Base-by-base conservation (phyloP, 2,888 invertebrate genomes). In the Scrobipalpa atriplicella region DNA sequence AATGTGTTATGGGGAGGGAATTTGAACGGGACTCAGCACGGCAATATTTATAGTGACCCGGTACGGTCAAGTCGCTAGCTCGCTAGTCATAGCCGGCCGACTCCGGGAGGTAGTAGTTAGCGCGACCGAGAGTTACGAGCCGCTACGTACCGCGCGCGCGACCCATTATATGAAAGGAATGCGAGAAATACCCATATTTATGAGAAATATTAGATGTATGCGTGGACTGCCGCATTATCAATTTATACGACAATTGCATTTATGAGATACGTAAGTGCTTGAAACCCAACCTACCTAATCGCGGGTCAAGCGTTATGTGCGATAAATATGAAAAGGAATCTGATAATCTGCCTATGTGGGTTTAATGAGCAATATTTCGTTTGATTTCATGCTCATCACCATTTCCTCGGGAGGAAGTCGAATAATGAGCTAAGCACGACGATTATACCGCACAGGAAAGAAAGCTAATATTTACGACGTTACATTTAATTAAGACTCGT, bases 31-130 rank as follows among this genome's bases (percentile, higher is more conserved):
- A 83, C 78, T 80, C 77, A 79, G 74, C 76, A 68, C 73, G 70
- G 80, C 75, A 76, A 81, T 85, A 85, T 85, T 83, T 84, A 85
- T 83, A 72, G 83, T 83, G 82, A 85, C 84, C 84, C 80, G 76
- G 71, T 78, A 72, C 81, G 81, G 80, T 80, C 79, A 79, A 58
- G 38, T n/a, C 13, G 38, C 13, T 36, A 38, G 74, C 74, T 73
- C 71, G 76, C 80, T 77, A 79, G 81, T 78, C 80, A 78, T 75
- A 74, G 74, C 72, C 73, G 76, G 72, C 73, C 58, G 69, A 71
- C 78, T 76, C 76, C 43, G 52, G 74, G 79, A 78, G 79, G 75
- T 74, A 70, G 74, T 74, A 77, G 74, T 78, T 76, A 78, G 75
- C 74, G 75, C 73, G 71, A 75, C 74, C 74, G 69, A 74, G 74